Evolutionary conservation across 2,888 invertebrate genomes (phyloP).

Genomic region (Charanyca ferruginea): DNA sequence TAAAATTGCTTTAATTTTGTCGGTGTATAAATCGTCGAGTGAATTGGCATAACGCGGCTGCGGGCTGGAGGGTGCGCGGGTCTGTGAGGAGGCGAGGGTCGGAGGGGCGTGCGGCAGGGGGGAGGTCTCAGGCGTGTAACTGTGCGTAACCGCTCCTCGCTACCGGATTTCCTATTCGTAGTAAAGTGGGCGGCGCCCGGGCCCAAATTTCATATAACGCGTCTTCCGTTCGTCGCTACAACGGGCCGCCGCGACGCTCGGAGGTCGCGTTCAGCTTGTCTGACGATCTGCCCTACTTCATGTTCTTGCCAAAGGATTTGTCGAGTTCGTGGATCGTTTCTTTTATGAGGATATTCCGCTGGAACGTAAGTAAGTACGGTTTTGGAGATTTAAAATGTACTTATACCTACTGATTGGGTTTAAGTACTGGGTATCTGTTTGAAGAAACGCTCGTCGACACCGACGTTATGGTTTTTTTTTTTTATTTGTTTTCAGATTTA

Average conservation of each 20-base stretch:
- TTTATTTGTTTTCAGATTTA: slow-evolving; percentile 2
- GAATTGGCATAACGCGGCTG: slow-evolving; percentile 87
- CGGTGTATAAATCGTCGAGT: slow-evolving; percentile 89
- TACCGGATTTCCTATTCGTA: slow-evolving; percentile 91
- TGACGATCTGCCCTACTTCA: slow-evolving; percentile 89
- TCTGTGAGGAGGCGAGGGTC: slow-evolving; percentile 73
- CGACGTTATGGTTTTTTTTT: slow-evolving; percentile 20
- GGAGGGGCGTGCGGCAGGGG: slow-evolving; percentile 70
- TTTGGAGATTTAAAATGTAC: slow-evolving; percentile 86
- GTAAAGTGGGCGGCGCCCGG: slow-evolving; percentile 90
- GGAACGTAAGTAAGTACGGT: slow-evolving; percentile 86
- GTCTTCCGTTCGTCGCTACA: slow-evolving; percentile 87
- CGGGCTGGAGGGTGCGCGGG: slow-evolving; percentile 84
- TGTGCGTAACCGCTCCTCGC: slow-evolving; percentile 90
- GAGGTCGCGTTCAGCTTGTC: slow-evolving; percentile 88
- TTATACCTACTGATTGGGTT: slow-evolving; percentile 76
- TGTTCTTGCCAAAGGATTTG: slow-evolving; percentile 90
- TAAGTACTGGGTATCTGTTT: slow-evolving; percentile 57
- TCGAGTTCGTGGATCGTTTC: slow-evolving; percentile 88
- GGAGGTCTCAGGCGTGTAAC: slow-evolving; percentile 88
- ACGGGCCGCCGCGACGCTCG: slow-evolving; percentile 81
- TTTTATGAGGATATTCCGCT: slow-evolving; percentile 87
- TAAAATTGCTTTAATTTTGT: slow-evolving; percentile 89
- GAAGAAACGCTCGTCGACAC: slow-evolving; percentile 2
- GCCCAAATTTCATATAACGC: slow-evolving; percentile 88